These are phyloP conservation scores for Steinernema scapterisci DNA, from an alignment of 2,888 invertebrate species.

Conservation along the genomic window DNA sequence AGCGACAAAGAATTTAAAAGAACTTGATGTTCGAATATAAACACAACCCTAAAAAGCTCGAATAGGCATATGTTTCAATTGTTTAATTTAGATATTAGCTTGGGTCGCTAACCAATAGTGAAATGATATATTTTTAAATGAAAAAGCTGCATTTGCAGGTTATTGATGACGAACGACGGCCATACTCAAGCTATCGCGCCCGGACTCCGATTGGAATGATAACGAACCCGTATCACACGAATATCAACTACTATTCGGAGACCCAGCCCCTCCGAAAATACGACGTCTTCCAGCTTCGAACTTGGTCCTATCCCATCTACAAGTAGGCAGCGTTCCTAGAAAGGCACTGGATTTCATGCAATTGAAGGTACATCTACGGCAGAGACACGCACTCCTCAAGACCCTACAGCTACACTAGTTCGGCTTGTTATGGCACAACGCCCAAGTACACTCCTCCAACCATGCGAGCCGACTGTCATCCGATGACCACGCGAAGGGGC, in stretches of 20 bases:
- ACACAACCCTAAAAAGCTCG: no score
- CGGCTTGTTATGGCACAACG: constrained; percentile 45
- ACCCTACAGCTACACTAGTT: constrained; percentile 60
- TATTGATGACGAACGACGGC: constrained; percentile 37
- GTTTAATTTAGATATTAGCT: no score
- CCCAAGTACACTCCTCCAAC: constrained; percentile 62
- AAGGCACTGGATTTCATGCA: no score
- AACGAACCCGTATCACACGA: constrained; percentile 64
- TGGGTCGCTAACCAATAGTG: no score
- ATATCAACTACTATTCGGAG: constrained; percentile 56
- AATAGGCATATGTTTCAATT: no score
- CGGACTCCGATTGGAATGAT: constrained; percentile 60
- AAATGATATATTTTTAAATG: no score
- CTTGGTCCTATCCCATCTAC: constrained; percentile 67
- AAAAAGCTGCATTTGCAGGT: neutral
- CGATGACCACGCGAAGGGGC: constrained; percentile 54
- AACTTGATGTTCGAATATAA: no score
- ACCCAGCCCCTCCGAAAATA: constrained; percentile 64
- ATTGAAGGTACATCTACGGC: constrained; percentile 63
- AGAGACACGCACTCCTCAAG: constrained; percentile 60
- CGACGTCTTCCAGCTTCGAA: constrained; percentile 65
- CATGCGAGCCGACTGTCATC: constrained; percentile 50
- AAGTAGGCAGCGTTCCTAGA: constrained; percentile 49
- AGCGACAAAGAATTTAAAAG: no score
- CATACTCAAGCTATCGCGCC: constrained; percentile 45